Evolutionary conservation across 2,888 invertebrate genomes (phyloP).

Genomic region (Epinotia demarniana): DNA sequence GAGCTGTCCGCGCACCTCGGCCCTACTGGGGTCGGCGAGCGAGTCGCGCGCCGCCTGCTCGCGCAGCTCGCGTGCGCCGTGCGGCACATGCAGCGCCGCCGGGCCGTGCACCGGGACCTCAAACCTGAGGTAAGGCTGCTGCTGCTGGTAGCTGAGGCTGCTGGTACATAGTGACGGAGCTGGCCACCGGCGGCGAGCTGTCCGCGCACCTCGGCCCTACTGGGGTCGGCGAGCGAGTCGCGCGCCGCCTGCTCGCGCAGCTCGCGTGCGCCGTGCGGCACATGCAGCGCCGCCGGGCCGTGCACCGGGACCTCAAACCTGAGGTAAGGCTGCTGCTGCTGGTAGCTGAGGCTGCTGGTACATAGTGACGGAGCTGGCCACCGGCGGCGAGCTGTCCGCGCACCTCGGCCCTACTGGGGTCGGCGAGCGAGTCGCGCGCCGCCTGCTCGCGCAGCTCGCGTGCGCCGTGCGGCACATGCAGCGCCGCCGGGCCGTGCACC

Average conservation of each 20-base stretch:
- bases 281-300: slow-evolving; percentile 93
- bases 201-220: slow-evolving; percentile 81
- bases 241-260: slow-evolving; percentile 91
- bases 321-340: slow-evolving; percentile 86
- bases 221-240: slow-evolving; percentile 90
- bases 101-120: slow-evolving; percentile 96
- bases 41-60: slow-evolving; percentile 90
- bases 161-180: slow-evolving; percentile 96
- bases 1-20: slow-evolving; percentile 87
- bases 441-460: slow-evolving; percentile 92
- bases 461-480: slow-evolving; percentile 95
- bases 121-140: slow-evolving; percentile 91
- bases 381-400: slow-evolving; percentile 91
- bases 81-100: slow-evolving; percentile 91
- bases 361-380: slow-evolving; percentile 94
- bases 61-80: slow-evolving; percentile 93
- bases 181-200: slow-evolving; percentile 93
- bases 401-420: slow-evolving; percentile 86
- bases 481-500: slow-evolving; percentile 92
- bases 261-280: slow-evolving; percentile 93
- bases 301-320: slow-evolving; percentile 97
- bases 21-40: slow-evolving; percentile 89
- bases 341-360: too few species aligned
- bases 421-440: slow-evolving; percentile 90
- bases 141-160: too few species aligned